These are phyloP conservation scores for Brienomyrus longianalis DNA, from an alignment of 2,113 vertebrate species.

Conservation along the genomic window DNA sequence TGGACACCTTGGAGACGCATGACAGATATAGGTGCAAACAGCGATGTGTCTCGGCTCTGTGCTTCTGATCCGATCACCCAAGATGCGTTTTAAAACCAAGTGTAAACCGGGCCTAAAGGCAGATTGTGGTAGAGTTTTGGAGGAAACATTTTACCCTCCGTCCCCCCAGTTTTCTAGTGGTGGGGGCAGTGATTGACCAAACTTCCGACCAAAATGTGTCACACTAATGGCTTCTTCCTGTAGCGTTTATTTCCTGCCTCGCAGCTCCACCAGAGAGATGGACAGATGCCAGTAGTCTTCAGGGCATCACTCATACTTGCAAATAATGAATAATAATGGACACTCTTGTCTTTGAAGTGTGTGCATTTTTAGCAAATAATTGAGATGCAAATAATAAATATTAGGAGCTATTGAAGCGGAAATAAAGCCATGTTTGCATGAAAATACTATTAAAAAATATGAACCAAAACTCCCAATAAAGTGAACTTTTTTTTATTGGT, in stretches of 20 bases:
- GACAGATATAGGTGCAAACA: background rate
- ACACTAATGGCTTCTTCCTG: background rate
- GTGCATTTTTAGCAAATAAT: background rate
- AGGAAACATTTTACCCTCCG: background rate
- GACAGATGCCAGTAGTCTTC: background rate
- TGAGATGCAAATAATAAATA: constrained; percentile 1
- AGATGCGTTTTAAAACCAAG: background rate
- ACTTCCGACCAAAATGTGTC: background rate
- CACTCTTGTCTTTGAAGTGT: background rate
- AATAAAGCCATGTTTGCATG: background rate
- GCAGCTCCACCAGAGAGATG: background rate
- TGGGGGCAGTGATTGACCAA: background rate
- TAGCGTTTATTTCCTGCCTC: background rate
- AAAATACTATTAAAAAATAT: background rate
- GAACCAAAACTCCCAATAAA: background rate
- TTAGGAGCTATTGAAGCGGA: background rate
- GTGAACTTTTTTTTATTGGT: background rate
- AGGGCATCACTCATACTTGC: background rate
- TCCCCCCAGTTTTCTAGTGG: background rate
- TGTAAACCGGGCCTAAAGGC: background rate
- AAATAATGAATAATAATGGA: constrained; percentile 5
- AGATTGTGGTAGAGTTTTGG: background rate
- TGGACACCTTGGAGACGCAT: background rate
- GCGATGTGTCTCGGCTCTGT: background rate
- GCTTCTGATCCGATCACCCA: background rate